A percentile compares a stretch with the other conserved stretches of the same genome.
phyloP scores from a whole-genome alignment of 2,888 invertebrate species.

The Perizoma flavofasciatum region DNA sequence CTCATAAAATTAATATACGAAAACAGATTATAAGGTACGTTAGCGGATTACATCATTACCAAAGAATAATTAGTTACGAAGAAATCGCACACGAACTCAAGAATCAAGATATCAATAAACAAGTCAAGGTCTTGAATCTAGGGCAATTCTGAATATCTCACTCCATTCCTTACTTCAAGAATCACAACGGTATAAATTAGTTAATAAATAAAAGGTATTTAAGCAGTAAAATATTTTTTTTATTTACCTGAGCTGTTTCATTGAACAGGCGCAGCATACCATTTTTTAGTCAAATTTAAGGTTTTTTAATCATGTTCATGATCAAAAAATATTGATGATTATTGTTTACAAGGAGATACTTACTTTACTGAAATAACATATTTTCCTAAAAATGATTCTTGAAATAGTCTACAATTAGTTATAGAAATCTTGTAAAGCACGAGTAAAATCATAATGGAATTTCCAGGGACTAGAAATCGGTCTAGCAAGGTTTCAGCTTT shows the following conservation, averaged over 20 bases:
- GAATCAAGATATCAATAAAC: conserved; percentile 10
- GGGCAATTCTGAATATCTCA: neutral
- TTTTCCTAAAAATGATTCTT: too few relatives aligned
- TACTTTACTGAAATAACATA: too few relatives aligned
- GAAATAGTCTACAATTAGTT: neutral
- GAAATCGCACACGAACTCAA: conserved; percentile 26
- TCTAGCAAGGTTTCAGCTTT: conserved; percentile 11
- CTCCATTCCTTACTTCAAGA: neutral
- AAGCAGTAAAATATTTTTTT: neutral
- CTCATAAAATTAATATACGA: conserved; percentile 10
- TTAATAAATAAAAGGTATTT: neutral
- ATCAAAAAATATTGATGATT: too few relatives aligned
- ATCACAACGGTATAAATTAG: neutral
- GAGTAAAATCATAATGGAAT: conserved; percentile 2
- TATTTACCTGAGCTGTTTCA: neutral
- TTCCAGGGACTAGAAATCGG: conserved; percentile 13
- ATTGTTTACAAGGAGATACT: too few relatives aligned
- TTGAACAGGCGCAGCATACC: neutral
- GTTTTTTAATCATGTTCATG: too few relatives aligned
- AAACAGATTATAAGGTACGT: conserved; percentile 19
- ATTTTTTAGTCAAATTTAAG: too few relatives aligned
- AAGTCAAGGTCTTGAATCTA: conserved; percentile 21
- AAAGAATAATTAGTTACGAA: conserved; percentile 19
- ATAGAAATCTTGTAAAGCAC: conserved; percentile 12
- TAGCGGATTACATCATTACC: conserved; percentile 24